Evolutionary conservation across 2,888 invertebrate species (phyloP), one percentile per base, ranked within the genome.

Genomic region (Polydrusus cervinus): DNA sequence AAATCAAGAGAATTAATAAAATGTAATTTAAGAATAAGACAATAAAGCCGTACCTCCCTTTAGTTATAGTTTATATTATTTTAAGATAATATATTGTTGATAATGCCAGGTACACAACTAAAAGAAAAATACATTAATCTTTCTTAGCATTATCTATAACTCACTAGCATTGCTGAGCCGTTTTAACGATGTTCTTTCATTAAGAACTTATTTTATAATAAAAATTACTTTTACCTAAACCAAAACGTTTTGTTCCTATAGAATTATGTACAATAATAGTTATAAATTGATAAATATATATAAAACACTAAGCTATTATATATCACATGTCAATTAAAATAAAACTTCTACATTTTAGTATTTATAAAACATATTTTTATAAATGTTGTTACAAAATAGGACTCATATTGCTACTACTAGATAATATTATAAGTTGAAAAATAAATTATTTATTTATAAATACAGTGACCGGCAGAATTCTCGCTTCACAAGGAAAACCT

Each of bases 161-260:
- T 66, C 66, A 66, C 66, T 66, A 66, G 51, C 53, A 66, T 53
- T 40, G 53, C 53, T 66, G 66, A 66, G 66, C 53, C 38, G 18
- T 49, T 53, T 30, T n/a, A 14, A 55, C 14, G 9, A 14, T 38
- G 1, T 18, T 60, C 38, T 25, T 38, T 16, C 7, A 8, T 25
- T n/a, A 49, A 64, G 34, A 34, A 34, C 34, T 34, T 34, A 9
- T 16, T 16, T 47, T 47, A 47, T 16, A 47, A 6, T 47, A 47
- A 1, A 47, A 47, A 47, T 16, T 16, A n/a, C 34, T 55, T 38
- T 14, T 38, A 60, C 57, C 57, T 60, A 16, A 38, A 38, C 57
- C 40, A 38, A 16, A 38, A 14, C 1, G 34, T 34, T 3, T 25
- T n/a, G 55, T 34, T 14, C n/a, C 34, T 34, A 9, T 53, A 53